Percentiles rank a stretch among this genome's conserved stretches.
Conservation (phyloP, 2,113 vertebrate species). For the Perccottus glenii region DNA sequence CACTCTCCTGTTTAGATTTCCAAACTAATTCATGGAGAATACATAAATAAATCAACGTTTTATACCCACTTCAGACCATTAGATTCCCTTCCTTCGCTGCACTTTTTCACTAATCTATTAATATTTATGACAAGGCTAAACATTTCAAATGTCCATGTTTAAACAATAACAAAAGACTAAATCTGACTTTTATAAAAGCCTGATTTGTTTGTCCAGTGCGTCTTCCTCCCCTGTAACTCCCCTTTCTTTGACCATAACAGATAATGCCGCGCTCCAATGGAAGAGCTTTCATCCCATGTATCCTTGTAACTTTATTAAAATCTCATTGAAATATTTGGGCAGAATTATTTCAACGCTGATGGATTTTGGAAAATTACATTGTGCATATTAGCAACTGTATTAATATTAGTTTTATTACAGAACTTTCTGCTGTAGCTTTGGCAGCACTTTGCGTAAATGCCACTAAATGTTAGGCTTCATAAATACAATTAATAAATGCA, state of each 20-base stretch:
- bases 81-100: slow-evolving; percentile 71
- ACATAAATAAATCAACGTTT: slow-evolving; percentile 85
- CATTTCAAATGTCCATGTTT: slow-evolving; percentile 78
- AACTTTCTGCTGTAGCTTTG: too few relatives aligned
- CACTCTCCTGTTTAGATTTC: slow-evolving; percentile 81
- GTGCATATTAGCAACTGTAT: too few relatives aligned
- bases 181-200: slow-evolving; percentile 68
- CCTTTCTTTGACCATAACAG: slow-evolving; percentile 45
- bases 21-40: slow-evolving; percentile 85
- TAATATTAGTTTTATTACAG: too few relatives aligned
- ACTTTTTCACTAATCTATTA: slow-evolving; percentile 82
- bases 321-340: too few relatives aligned
- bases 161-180: slow-evolving; percentile 78
- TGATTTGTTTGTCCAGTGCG: slow-evolving; percentile 50
- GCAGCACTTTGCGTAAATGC: too few relatives aligned
- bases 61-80: slow-evolving; percentile 81
- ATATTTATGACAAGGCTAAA: slow-evolving; percentile 86
- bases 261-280: slow-evolving; percentile 57
- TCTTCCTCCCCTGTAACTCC: not conserved
- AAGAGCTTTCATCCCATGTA: slow-evolving; percentile 2
- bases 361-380: too few relatives aligned
- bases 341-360: too few relatives aligned
- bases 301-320: too few relatives aligned
- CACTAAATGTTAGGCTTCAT: too few relatives aligned
- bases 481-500: too few relatives aligned